Base-by-base conservation (phyloP, 2,113 vertebrate species). In the Anoura caudifer region DNA sequence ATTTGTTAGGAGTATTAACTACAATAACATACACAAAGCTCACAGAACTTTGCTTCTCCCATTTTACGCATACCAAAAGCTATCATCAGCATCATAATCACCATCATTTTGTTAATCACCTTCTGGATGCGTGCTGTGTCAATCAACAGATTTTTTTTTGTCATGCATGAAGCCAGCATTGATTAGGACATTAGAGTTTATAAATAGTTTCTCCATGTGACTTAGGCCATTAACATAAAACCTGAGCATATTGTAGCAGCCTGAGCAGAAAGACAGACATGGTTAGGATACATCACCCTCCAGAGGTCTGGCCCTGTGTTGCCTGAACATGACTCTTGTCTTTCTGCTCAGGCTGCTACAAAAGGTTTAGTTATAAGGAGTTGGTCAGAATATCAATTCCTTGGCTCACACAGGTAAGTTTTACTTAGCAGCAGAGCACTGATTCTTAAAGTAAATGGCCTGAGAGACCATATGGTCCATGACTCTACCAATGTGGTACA, bases 221-320 rank as follows among this genome's bases (percentile, higher is more conserved):
- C 83, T 91, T 47, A 28, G 38, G 33, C 12, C 47, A 47, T 59
- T 7, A 28, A 11, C 26, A 3, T 67, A 38, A 87, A 54, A 5
- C 24, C 12, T 16, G 45, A 50, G 5, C 11, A 36, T 6, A 43
- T 20, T n/a, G n/a, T n/a, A n/a, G n/a, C n/a, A n/a, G n/a, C n/a
- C n/a, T n/a, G n/a, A n/a, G n/a, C n/a, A n/a, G n/a, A n/a, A n/a
- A 38, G 67, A 50, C 2, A 19, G 16, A 14, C 0, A 2, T 17
- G 54, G 47, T 52, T 3, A 52, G 28, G 22, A 69, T 15, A 63
- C 47, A 7, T 67, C 15, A 91, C 3, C 22, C 26, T 36, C 41
- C 36, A 79, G 54, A 43, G 16, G 26, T 63, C 86, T 80, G 33
- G 20, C 45, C 14, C 12, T 19, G 1, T 4, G 72, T 20, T 63